Evolutionary conservation across 2,888 invertebrate species (phyloP), one percentile per base, ranked within the genome.

Genomic region (Lasioglossum malachurum): DNA sequence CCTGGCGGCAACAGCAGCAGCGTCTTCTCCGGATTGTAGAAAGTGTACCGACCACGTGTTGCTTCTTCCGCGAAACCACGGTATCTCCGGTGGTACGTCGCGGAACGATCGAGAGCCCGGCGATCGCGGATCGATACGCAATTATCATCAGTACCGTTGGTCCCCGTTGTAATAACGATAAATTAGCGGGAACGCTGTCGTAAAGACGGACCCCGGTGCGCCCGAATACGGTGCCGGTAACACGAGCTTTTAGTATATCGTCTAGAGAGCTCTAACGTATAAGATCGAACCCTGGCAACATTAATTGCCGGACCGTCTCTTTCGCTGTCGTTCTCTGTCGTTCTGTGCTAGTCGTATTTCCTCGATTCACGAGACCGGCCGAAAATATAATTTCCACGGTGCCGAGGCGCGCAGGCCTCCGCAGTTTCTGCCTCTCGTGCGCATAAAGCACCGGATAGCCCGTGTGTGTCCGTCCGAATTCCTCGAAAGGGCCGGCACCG

Each of bases 311-410:
- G 64, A 2, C 16, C 7, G 31, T 16, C 16, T 64, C 64, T 4
- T 16, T 27, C 60, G 12, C 60, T 60, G 14, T 16, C 27, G 57
- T 27, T 60, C 60, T 27, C 60, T 78, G 84, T 74, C 84, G 83
- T 84, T 87, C 60, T 80, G 79, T 78, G 82, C 72, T 27, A 72
- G 86, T 78, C 84, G 84, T 89, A 87, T 87, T 84, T 87, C 83
- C 82, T 89, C 87, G 87, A 90, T 87, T 90, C 86, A 87, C 87
- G 88, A 84, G 82, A 69, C n/a, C 38, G 71, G 64, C 41, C 84
- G 87, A 78, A 87, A 82, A 88, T 82, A 88, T 91, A 85, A 89
- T 85, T 89, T 88, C 81, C 71, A 69, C 71, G 23, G 57, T 49
- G 71, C n/a, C 60, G 75, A 23, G 64, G 12, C 4, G 27, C 0